A percentile compares a stretch with the other conserved stretches of the same genome.
Evolutionary conservation across 2,113 vertebrate genomes (phyloP).

Genomic region (Lethenteron camtschaticum): DNA sequence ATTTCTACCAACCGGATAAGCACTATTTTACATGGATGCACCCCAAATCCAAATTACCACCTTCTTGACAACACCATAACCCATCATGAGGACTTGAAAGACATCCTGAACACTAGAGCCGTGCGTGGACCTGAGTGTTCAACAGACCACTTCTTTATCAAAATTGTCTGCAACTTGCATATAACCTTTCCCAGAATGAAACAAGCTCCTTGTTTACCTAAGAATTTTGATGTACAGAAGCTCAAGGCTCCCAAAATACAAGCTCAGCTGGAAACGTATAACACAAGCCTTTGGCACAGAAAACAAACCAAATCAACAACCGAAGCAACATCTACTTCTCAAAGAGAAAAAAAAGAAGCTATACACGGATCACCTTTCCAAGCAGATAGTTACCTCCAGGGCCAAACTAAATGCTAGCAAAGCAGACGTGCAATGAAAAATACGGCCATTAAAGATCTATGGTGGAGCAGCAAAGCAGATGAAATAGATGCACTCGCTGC

Average conservation of each 20-base stretch:
- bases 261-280: background rate
- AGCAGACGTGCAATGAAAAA: background rate
- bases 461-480: too few species aligned
- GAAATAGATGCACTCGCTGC: too few species aligned
- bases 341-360: background rate
- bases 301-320: background rate
- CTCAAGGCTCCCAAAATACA: background rate
- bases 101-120: background rate
- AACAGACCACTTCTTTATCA: background rate
- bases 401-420: background rate
- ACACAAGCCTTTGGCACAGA: background rate
- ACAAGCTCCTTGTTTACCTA: background rate
- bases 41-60: background rate
- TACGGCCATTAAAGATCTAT: background rate
- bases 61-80: background rate
- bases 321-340: background rate
- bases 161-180: background rate
- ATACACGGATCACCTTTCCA: background rate
- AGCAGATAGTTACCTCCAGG: background rate
- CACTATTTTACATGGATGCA: background rate
- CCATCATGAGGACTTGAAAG: background rate
- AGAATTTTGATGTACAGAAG: background rate
- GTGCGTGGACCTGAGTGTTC: background rate
- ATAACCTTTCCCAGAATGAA: background rate
- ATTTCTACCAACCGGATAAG: background rate